Base-by-base conservation (phyloP, 2,888 invertebrate species). In the Trimorus sp. region DNA sequence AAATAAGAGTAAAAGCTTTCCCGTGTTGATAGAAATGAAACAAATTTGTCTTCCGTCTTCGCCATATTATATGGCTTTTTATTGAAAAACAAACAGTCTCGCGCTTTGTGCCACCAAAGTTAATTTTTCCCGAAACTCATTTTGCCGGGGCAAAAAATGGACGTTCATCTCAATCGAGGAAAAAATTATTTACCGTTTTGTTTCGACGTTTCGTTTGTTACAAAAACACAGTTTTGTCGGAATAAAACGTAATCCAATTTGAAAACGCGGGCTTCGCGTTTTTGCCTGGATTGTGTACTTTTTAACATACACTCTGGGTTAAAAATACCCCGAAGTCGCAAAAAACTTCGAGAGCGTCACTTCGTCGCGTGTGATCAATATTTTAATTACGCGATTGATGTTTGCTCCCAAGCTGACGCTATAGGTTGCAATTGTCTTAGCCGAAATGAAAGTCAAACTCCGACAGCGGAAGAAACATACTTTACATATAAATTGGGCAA, bases 371-470 rank as follows among this genome's bases (percentile, higher is more conserved):
- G 26, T 45, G 51, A 62, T 71, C 54, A 53, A 71, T 71, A 62
- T 51, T 71, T 45, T 53, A 51, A 71, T 71, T 54, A 62, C 14
- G 12, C 71, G 45, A 62, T 62, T 37, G 49, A 58, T 65, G 51
- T 65, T 73, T 73, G 16, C 56, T n/a, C 8, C 49, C n/a, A 7
- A 12, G 54, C 11, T 58, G 45, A 0, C 9, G 45, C 53, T 54
- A 73, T 63, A 62, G 36, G 62, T 71, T 51, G 36, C 14, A 71
- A 62, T 62, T 53, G 54, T 62, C 62, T 71, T 48, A 62, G 37
- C 53, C 45, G 71, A 71, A 71, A 71, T 71, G 60, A 70, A 70
- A 59, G 70, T 70, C 70, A 60, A 71, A 71, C 70, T 62, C n/a
- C 45, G 6, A 6, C 48, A 62, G 53, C 62, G 37, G 36, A 54